A percentile compares a stretch with the other conserved stretches of the same genome.
Evolutionary conservation across 2,888 invertebrate genomes (phyloP).

Genomic region (Rhagonycha lutea): DNA sequence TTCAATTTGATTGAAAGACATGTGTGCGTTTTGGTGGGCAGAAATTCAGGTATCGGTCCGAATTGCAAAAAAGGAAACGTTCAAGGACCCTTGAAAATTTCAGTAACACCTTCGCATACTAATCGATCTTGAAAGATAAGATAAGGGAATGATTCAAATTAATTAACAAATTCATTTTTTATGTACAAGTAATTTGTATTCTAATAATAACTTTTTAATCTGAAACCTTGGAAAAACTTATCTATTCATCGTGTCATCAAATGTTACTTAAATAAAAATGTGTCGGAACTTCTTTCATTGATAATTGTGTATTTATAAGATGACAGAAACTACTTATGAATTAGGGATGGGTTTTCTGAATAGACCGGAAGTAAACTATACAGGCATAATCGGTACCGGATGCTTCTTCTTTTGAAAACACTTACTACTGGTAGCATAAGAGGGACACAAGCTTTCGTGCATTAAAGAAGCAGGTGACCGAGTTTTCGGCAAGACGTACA

Average conservation of each 20-base stretch:
- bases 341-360: constrained; percentile 41
- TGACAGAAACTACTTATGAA: constrained; percentile 4
- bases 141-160: neutral
- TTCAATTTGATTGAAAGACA: neutral
- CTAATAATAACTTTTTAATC: neutral
- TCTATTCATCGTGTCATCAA: neutral
- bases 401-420: constrained; percentile 28
- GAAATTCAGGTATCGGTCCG: neutral
- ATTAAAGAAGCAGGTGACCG: neutral
- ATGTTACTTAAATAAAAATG: constrained; percentile 1
- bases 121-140: neutral
- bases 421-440: neutral
- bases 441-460: neutral
- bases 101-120: neutral
- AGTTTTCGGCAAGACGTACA: neutral
- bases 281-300: constrained; percentile 5
- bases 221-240: neutral
- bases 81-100: neutral
- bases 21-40: neutral
- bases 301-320: neutral
- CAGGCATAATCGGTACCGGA: constrained; percentile 45
- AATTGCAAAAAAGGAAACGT: neutral
- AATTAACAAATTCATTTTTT: neutral
- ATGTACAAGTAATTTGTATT: neutral
- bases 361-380: constrained; percentile 49